Evolutionary conservation across 2,797 vertebrate species (phyloP).

Genomic region (Tympanoctomys barrerae): DNA sequence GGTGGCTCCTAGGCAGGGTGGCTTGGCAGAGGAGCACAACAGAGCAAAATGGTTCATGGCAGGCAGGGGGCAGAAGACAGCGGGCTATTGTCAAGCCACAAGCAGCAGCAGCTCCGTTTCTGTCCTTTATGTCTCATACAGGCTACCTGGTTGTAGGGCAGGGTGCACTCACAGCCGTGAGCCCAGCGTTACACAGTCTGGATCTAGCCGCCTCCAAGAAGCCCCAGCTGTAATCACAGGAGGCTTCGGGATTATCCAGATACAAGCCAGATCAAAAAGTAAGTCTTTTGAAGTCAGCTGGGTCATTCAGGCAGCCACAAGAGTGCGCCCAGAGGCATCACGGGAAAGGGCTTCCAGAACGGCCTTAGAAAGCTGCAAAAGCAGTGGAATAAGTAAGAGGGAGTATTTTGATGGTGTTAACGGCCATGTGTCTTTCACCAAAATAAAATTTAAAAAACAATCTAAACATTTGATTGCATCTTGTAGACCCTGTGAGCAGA

Average conservation of each 20-base stretch:
- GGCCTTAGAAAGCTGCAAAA: not conserved
- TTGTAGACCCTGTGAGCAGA: not conserved
- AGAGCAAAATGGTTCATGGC: not conserved
- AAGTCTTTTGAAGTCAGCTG: not conserved
- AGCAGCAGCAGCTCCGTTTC: not conserved
- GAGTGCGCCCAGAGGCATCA: not conserved
- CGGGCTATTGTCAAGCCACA: rapidly evolving
- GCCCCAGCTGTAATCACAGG: not conserved
- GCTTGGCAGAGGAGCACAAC: not conserved
- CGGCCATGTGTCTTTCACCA: not conserved
- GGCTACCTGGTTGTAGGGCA: not conserved
- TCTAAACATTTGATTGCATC: not conserved
- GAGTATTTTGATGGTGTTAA: not conserved
- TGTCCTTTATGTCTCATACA: not conserved
- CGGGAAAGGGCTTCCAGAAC: not conserved
- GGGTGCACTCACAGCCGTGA: not conserved
- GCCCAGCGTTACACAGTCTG: not conserved
- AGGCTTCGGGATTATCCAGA: not conserved
- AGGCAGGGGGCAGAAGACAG: not conserved
- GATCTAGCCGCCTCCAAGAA: not conserved
- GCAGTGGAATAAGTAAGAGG: not conserved
- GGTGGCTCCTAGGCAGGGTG: not conserved
- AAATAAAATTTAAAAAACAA: not conserved
- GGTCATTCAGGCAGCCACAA: not conserved
- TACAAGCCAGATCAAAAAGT: not conserved